Evolutionary conservation across 2,113 vertebrate species (phyloP).

Genomic region (Canis aureus): DNA sequence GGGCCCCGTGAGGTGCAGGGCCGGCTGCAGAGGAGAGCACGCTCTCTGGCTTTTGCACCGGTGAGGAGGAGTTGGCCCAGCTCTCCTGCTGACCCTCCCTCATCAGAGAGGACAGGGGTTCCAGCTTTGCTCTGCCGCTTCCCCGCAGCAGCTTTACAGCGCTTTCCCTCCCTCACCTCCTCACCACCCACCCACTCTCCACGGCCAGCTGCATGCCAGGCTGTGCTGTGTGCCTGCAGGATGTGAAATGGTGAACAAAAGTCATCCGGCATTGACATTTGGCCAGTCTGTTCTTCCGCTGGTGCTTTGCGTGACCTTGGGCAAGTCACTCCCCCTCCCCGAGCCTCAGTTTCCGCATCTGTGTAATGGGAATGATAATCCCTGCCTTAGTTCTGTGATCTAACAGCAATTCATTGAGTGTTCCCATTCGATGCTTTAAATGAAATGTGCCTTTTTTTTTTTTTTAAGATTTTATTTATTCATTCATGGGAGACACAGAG

Average conservation of each 20-base stretch:
- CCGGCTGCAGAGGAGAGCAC: not conserved
- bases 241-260: not conserved
- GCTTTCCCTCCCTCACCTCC: not conserved
- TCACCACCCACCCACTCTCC: not conserved
- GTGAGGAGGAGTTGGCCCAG: too few relatives aligned
- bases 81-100: not conserved
- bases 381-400: not conserved
- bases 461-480: too few relatives aligned
- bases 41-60: not conserved
- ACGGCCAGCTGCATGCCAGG: not conserved
- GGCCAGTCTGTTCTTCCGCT: not conserved
- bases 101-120: not conserved
- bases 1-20: rapidly evolving
- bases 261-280: not conserved
- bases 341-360: not conserved
- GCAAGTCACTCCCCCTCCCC: not conserved
- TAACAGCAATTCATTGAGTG: not conserved
- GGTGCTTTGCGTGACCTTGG: not conserved
- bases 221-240: not conserved
- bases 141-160: not conserved
- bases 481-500: too few relatives aligned
- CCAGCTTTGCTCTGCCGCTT: not conserved
- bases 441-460: not conserved
- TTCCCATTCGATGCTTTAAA: not conserved
- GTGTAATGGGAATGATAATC: not conserved